Percentiles rank a stretch among this genome's conserved stretches.
These are phyloP conservation scores for Standfussiana lucernea DNA, from an alignment of 2,888 invertebrate species.

Conservation along the genomic window DNA sequence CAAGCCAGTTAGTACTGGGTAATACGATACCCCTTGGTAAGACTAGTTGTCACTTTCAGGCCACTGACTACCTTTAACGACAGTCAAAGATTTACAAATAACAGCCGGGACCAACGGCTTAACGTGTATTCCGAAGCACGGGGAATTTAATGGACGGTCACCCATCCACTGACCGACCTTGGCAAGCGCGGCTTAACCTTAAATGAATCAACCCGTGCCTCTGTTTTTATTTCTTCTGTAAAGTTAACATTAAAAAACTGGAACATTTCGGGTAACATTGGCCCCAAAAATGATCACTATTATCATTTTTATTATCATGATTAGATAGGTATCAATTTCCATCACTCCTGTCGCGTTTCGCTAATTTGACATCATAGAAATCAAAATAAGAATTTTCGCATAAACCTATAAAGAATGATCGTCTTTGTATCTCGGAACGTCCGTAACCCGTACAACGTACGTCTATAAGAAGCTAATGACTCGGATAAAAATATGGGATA, in stretches of 20 bases:
- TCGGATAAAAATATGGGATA: conserved; percentile 56
- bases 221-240: not conserved
- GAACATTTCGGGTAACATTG: not conserved
- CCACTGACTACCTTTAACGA: not conserved
- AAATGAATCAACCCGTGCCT: not conserved
- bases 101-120: not conserved
- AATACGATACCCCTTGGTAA: not conserved
- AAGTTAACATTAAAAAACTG: not conserved
- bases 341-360: not conserved
- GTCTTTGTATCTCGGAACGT: conserved; percentile 1
- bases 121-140: too few relatives aligned
- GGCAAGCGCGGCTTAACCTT: not conserved
- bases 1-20: not conserved
- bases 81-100: not conserved
- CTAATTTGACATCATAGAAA: not conserved
- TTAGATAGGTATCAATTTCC: not conserved
- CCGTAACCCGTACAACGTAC: conserved; percentile 4
- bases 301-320: not conserved
- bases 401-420: conserved; percentile 11
- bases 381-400: conserved; percentile 9
- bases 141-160: too few relatives aligned
- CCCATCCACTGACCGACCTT: not conserved
- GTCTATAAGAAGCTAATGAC: conserved; percentile 49
- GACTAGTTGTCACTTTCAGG: not conserved
- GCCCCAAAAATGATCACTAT: not conserved